Percentiles rank a stretch among this genome's conserved stretches.
phyloP scores from a whole-genome alignment of 2,888 invertebrate species.

The Tetragonula carbonaria region DNA sequence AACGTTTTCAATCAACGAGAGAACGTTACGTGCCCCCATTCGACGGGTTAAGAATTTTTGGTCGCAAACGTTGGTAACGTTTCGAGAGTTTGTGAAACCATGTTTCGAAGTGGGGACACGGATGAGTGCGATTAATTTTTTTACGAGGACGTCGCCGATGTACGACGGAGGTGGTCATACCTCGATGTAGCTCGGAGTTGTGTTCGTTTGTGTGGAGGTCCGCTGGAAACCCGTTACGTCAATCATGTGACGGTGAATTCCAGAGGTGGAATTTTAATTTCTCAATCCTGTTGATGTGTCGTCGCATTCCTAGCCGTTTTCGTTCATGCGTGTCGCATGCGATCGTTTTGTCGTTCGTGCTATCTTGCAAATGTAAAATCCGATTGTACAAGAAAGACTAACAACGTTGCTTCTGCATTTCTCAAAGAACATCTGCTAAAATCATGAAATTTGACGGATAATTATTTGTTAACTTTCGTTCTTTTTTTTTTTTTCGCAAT shows the following conservation, averaged over 20 bases:
- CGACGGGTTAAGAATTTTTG: not conserved
- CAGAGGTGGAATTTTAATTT: conserved; percentile 72
- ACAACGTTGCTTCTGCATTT: conserved; percentile 1
- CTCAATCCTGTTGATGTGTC: conserved; percentile 68
- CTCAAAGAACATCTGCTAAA: not conserved
- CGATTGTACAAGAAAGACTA: not conserved
- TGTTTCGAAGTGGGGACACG: conserved; percentile 22
- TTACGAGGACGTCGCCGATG: conserved; percentile 34
- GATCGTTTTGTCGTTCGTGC: conserved; percentile 16
- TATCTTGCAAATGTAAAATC: not conserved
- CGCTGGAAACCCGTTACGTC: conserved; percentile 67
- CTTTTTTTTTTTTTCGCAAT: too few relatives aligned
- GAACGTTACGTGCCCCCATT: not conserved
- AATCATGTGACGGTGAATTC: conserved; percentile 60
- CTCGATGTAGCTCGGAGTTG: conserved; percentile 42
- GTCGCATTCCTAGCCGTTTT: conserved; percentile 56
- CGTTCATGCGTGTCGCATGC: conserved; percentile 25
- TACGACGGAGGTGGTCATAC: conserved; percentile 67
- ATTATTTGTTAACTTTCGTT: not conserved
- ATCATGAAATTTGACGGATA: not conserved
- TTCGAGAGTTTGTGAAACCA: conserved; percentile 4
- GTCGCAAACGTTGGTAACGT: not conserved
- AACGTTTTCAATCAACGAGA: not conserved
- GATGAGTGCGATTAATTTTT: conserved; percentile 18
- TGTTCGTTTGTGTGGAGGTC: conserved; percentile 49